Evolutionary conservation across 2,113 vertebrate genomes (phyloP).

Genomic region (Dunckerocampus dactyliophorus): DNA sequence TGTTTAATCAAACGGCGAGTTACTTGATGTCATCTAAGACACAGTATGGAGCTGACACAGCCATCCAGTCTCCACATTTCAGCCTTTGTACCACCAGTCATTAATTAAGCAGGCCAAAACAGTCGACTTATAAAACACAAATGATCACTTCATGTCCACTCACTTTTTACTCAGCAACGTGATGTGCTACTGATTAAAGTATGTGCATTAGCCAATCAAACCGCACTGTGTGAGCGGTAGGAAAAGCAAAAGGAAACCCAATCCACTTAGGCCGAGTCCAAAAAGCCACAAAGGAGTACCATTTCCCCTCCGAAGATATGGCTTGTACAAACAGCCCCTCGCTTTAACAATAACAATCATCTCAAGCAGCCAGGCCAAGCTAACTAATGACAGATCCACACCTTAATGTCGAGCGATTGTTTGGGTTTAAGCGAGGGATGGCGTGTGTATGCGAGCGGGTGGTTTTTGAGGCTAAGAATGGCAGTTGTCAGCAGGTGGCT

Average conservation of each 20-base stretch:
- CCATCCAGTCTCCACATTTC: background rate
- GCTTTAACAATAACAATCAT: slow-evolving; percentile 69
- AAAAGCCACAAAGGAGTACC: slow-evolving; percentile 64
- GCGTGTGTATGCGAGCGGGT: slow-evolving; percentile 16
- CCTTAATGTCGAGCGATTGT: slow-evolving; percentile 69
- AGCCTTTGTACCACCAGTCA: background rate
- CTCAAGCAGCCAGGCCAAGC: slow-evolving; percentile 58
- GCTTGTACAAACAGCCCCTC: slow-evolving; percentile 66
- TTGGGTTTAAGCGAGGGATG: slow-evolving; percentile 50
- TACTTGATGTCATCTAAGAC: too few relatives aligned
- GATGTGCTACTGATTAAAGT: slow-evolving; percentile 54
- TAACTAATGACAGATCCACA: slow-evolving; percentile 75
- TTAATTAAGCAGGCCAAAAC: background rate
- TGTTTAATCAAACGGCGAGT: too few relatives aligned
- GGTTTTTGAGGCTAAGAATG: slow-evolving; percentile 18
- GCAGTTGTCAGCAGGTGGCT: slow-evolving; percentile 67
- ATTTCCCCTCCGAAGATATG: slow-evolving; percentile 67
- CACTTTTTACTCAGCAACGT: slow-evolving; percentile 37
- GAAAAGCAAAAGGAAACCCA: slow-evolving; percentile 51
- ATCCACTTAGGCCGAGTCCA: slow-evolving; percentile 40
- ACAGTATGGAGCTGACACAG: too few relatives aligned
- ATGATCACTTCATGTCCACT: slow-evolving; percentile 21
- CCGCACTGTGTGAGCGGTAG: slow-evolving; percentile 18
- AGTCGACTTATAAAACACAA: slow-evolving; percentile 19
- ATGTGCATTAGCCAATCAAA: slow-evolving; percentile 44